A percentile compares a stretch with the other conserved stretches of the same genome.
Evolutionary conservation across 1,140 invertebrate species (phyloP).

Genomic region (Drosophila santomea): DNA sequence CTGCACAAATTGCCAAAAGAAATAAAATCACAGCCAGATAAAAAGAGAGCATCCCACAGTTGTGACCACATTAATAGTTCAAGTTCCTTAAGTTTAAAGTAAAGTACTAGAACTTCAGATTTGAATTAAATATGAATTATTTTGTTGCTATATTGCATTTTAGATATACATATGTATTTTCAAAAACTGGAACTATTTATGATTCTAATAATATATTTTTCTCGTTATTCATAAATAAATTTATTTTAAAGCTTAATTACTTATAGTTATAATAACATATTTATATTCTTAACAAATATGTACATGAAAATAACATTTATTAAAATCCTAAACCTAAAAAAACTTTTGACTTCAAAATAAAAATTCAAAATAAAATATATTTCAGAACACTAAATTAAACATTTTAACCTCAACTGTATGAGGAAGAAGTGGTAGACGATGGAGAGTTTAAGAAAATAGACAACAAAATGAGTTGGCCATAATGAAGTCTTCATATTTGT

Average conservation of each 20-base stretch:
- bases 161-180: too few species aligned
- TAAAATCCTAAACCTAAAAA: not conserved
- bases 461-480: constrained; percentile 54
- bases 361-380: not conserved
- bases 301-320: not conserved
- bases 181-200: too few species aligned
- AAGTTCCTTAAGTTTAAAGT: not conserved
- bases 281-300: too few species aligned
- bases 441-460: constrained; percentile 22
- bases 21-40: constrained; percentile 50
- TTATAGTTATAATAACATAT: too few species aligned
- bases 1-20: constrained; percentile 51
- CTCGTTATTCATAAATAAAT: too few species aligned
- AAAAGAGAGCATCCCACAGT: constrained; percentile 20
- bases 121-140: too few species aligned
- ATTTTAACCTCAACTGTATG: not conserved
- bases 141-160: too few species aligned
- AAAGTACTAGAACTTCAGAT: not conserved
- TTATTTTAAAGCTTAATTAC: too few species aligned
- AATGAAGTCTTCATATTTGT: constrained; percentile 60
- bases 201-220: too few species aligned
- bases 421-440: not conserved
- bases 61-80: not conserved
- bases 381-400: too few species aligned
- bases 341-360: too few species aligned